phyloP scores from a whole-genome alignment of 2,113 vertebrate species.

The Myiopsitta monachus region DNA sequence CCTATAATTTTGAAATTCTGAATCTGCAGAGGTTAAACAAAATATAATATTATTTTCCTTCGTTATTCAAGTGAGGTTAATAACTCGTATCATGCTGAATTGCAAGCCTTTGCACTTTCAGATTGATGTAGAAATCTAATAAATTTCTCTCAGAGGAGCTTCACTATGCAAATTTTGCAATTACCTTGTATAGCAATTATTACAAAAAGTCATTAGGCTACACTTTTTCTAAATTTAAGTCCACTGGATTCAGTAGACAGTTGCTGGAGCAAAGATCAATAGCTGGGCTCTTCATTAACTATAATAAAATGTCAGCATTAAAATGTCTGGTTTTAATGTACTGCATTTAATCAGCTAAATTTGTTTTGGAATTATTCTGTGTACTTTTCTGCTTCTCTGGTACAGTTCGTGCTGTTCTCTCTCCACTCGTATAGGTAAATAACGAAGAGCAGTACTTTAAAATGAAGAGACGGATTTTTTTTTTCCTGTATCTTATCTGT shows the following conservation, averaged over 20 bases:
- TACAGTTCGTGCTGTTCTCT: neutral
- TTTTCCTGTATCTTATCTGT: neutral
- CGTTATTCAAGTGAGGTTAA: neutral
- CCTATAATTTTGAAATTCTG: neutral
- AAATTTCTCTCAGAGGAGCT: slow-evolving; percentile 1
- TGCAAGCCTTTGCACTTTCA: neutral
- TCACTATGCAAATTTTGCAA: neutral
- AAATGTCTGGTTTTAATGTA: neutral
- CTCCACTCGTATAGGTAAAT: neutral
- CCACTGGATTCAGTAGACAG: neutral
- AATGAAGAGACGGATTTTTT: neutral
- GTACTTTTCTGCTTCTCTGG: neutral
- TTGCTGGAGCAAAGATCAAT: neutral
- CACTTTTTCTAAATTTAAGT: neutral
- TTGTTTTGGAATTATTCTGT: slow-evolving; percentile 18
- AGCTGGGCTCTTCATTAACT: neutral
- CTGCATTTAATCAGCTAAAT: slow-evolving; percentile 23
- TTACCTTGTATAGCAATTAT: neutral
- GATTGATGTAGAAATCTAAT: neutral
- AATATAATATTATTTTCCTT: neutral
- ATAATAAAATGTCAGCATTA: neutral
- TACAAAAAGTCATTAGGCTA: neutral
- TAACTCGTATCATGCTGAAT: neutral
- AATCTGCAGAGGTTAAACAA: neutral
- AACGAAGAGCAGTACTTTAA: neutral